Conservation (phyloP, 2,797 vertebrate species). For the Clamator glandarius region DNA sequence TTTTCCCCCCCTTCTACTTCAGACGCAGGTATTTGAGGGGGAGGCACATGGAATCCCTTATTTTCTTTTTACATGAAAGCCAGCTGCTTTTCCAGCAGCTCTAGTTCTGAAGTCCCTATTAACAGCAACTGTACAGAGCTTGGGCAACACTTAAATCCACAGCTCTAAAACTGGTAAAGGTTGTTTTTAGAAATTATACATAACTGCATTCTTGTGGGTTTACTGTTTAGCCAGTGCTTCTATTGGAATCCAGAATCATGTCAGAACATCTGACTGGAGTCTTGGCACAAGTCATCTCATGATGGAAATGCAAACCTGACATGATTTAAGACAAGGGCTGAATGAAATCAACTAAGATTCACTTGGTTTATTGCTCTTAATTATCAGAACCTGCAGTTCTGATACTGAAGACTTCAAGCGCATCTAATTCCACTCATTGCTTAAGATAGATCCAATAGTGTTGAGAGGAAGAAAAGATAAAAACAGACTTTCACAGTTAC, state of each 20-base stretch:
- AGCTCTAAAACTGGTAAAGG: neutral
- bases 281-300: neutral
- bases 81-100: neutral
- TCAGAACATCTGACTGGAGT: neutral
- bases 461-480: neutral
- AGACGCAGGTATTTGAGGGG: neutral
- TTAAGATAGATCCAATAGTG: neutral
- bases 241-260: neutral
- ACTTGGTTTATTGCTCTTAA: neutral
- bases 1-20: neutral
- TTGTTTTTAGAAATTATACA: neutral
- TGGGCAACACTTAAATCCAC: neutral
- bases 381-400: neutral
- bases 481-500: neutral
- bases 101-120: neutral
- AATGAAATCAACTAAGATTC: neutral
- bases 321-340: neutral
- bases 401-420: neutral
- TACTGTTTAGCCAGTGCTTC: neutral
- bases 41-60: neutral
- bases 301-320: neutral
- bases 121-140: neutral
- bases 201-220: neutral
- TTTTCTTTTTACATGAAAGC: neutral
- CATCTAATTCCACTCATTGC: neutral